Percentiles rank a stretch among this genome's conserved stretches.
Evolutionary conservation across 2,797 vertebrate species (phyloP).

Genomic region (Rhincodon typus): DNA sequence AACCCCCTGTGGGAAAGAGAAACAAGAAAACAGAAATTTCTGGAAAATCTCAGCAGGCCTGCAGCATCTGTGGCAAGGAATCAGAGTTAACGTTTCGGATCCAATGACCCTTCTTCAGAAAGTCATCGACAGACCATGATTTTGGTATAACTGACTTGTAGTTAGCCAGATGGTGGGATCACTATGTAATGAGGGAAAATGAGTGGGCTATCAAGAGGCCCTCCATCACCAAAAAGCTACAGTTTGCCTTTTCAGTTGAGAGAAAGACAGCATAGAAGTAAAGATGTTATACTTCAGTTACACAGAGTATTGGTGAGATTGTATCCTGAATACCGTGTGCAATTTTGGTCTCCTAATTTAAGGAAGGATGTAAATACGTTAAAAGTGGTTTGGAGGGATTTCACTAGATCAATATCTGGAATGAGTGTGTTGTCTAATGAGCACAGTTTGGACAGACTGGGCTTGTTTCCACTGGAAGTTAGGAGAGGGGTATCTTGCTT

Average conservation of each 20-base stretch:
- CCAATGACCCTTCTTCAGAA: too few species aligned
- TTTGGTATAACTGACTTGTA: neutral
- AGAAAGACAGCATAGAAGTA: neutral
- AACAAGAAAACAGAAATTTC: too few species aligned
- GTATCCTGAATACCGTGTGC: too few species aligned
- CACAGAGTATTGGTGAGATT: too few species aligned
- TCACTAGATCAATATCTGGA: too few species aligned
- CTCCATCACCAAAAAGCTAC: neutral
- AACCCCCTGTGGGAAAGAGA: too few species aligned
- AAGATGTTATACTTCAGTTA: too few species aligned
- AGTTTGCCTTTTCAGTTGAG: neutral
- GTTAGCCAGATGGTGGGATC: neutral
- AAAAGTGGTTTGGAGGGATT: too few species aligned
- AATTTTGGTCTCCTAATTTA: neutral
- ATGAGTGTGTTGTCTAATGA: neutral
- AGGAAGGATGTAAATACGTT: neutral
- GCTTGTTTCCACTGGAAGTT: neutral
- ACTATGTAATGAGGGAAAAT: neutral
- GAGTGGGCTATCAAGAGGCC: neutral
- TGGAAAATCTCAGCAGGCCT: too few species aligned
- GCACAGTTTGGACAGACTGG: neutral
- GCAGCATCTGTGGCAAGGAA: too few species aligned
- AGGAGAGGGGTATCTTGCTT: neutral
- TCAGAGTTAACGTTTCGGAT: too few species aligned
- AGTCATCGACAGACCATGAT: neutral